Conservation (phyloP, 2,113 vertebrate species). For the Cathartes aura region DNA sequence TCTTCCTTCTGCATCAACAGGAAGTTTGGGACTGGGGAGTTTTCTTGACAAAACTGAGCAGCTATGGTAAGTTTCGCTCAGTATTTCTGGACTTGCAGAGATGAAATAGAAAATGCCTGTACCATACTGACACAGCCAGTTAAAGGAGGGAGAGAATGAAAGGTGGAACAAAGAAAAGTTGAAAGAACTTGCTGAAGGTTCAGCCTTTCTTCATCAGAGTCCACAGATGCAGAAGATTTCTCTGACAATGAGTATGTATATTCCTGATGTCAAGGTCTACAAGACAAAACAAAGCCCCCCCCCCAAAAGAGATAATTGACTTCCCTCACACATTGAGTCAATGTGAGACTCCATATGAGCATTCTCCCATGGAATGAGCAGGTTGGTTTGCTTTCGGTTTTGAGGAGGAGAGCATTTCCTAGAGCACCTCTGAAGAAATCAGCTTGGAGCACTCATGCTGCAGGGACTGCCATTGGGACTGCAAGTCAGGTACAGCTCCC, state of each 20-base stretch:
- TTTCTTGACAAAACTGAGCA: background rate
- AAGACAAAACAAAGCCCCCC: background rate
- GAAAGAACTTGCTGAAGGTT: background rate
- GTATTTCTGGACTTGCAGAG: background rate
- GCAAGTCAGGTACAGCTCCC: background rate
- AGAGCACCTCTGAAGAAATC: background rate
- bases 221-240: background rate
- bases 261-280: background rate
- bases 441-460: accelerated
- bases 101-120: background rate
- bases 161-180: background rate
- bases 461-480: background rate
- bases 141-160: background rate
- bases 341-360: background rate
- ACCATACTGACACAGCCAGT: background rate
- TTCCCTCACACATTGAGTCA: background rate
- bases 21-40: background rate
- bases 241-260: background rate
- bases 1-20: background rate
- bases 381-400: background rate
- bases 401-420: background rate
- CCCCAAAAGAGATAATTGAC: background rate
- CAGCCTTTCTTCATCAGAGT: background rate
- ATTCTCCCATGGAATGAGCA: background rate
- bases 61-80: background rate